Evolutionary conservation across 2,797 vertebrate genomes (phyloP), one percentile per base, ranked within the genome.

Genomic region (Hyperoplus immaculatus): DNA sequence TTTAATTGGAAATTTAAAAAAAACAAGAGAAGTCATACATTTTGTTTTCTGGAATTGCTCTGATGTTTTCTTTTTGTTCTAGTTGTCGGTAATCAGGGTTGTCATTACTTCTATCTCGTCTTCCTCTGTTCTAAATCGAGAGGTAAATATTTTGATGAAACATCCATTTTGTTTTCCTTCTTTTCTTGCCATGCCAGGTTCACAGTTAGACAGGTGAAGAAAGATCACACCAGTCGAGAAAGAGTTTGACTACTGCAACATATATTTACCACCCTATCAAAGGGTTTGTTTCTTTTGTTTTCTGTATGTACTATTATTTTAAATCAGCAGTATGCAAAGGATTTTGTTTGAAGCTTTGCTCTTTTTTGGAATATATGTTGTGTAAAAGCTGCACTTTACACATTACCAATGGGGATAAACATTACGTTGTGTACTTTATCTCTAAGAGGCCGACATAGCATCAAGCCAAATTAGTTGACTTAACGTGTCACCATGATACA

Each of bases 381-480:
- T 90, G 88, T 88, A 82, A 90, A 88, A 62, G 75, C 86, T 93
- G 94, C 94, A 94, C 93, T 94, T 94, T 94, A 92, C 89, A 89
- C 85, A 85, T 81, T 73, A 87, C 76, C 77, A 78, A 74, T 72
- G 82, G 79, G 78, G 71, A 72, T 78, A 69, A 78, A 87, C 77
- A 29, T 70, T 73, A 45, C 59, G 56, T 68, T 66, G 59, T 58
- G 9, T 29, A 29, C 59, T 74, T 77, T 66, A 83, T 87, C 67
- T 61, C 50, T 50, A 67, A 80, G 57, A 68, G 60, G 62, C 61
- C 5, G 78, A 85, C 75, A 50, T 67, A 79, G 83, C 78, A 67
- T 81, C 45, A 83, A 88, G 87, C 87, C 90, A 92, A 89, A 90
- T 80, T 71, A 87, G 75, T 74, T 67, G 82, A 78, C 74, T 46